These are phyloP conservation scores for Phenacoccus solenopsis DNA, from an alignment of 1,140 invertebrate species.

Conservation along the genomic window DNA sequence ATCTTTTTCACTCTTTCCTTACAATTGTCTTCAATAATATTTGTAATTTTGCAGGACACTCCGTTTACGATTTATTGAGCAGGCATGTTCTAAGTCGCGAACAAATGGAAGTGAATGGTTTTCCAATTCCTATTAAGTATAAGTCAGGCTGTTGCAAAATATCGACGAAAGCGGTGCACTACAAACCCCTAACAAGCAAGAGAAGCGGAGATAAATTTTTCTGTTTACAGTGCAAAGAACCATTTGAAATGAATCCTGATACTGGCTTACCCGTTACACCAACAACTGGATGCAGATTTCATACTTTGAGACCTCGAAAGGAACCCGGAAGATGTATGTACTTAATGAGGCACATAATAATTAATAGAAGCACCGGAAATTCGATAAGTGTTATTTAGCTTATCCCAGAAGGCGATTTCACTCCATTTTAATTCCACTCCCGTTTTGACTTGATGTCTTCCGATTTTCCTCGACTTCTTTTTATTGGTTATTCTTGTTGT, in stretches of 20 bases:
- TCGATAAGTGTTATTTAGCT: too few species aligned
- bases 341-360: too few species aligned
- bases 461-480: too few species aligned
- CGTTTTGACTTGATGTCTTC: too few species aligned
- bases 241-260: constrained; percentile 56
- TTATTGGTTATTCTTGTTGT: too few species aligned
- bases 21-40: constrained; percentile 9
- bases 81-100: constrained; percentile 48
- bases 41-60: constrained; percentile 7
- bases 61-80: constrained; percentile 18
- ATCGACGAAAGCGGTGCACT: constrained; percentile 44
- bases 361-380: too few species aligned
- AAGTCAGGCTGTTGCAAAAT: constrained; percentile 45
- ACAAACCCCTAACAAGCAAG: constrained; percentile 30
- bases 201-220: constrained; percentile 45
- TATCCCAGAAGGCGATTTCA: too few species aligned
- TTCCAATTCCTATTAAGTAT: constrained; percentile 50
- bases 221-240: constrained; percentile 69
- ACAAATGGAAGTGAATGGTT: constrained; percentile 71
- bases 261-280: constrained; percentile 50
- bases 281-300: constrained; percentile 58
- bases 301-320: constrained; percentile 82
- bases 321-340: constrained; percentile 48
- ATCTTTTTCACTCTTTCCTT: too few species aligned
- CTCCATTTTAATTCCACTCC: too few species aligned